Percentiles rank a stretch among this genome's conserved stretches.
These are phyloP conservation scores for Chirona hameri DNA, from an alignment of 2,888 invertebrate genomes.

Conservation along the genomic window DNA sequence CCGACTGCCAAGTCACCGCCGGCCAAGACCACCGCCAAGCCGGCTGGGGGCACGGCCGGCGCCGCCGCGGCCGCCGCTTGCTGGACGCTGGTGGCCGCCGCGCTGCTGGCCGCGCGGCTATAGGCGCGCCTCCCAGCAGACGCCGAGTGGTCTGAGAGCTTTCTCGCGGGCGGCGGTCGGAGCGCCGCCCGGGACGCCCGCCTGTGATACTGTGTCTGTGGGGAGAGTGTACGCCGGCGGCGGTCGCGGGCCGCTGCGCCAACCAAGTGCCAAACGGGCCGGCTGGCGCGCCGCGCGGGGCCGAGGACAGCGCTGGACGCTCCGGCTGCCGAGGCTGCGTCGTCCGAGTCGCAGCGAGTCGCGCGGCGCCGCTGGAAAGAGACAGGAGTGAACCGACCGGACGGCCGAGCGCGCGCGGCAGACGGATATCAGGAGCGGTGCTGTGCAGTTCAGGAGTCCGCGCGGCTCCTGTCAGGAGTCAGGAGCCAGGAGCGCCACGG, in stretches of 20 bases:
- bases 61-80: neutral
- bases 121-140: neutral
- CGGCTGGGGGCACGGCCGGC: neutral
- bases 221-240: neutral
- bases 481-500: no score
- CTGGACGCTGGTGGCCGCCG: neutral
- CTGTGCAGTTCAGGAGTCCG: no score
- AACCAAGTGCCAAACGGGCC: conserved; percentile 2
- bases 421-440: no score
- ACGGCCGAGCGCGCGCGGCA: neutral
- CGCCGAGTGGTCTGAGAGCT: neutral
- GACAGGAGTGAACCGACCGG: neutral
- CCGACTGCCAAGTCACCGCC: neutral
- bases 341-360: no score
- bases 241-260: neutral
- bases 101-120: neutral
- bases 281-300: neutral
- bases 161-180: neutral
- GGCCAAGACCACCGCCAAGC: neutral
- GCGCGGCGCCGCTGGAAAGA: no score
- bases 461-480: no score
- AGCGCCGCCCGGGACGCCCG: neutral
- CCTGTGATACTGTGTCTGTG: conserved; percentile 14
- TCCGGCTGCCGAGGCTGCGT: no score
- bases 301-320: neutral